phyloP scores from a whole-genome alignment of 2,113 vertebrate species.

The Pionites leucogaster region DNA sequence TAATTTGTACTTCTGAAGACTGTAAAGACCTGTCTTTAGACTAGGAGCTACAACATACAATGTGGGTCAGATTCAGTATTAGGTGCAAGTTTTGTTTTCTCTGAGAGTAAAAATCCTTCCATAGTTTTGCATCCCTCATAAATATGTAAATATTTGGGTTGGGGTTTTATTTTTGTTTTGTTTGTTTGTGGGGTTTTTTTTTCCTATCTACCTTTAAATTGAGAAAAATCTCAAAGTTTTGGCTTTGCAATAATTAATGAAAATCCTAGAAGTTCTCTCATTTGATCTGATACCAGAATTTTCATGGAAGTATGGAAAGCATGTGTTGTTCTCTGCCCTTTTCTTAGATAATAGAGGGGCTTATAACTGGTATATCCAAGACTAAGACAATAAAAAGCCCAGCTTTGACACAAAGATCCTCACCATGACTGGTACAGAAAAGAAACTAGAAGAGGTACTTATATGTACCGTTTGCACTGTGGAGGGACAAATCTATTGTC shows the following conservation, averaged over 20 bases:
- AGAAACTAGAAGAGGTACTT: neutral
- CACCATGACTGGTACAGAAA: neutral
- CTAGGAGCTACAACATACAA: neutral
- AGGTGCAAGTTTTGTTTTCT: neutral
- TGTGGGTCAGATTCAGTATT: neutral
- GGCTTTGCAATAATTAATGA: neutral
- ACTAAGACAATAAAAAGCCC: neutral
- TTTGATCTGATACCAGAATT: neutral
- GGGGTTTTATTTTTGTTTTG: accelerated
- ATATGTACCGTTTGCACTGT: neutral
- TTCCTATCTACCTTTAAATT: neutral
- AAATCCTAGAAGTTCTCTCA: neutral
- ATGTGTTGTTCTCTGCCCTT: neutral
- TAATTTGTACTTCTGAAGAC: neutral
- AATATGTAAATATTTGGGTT: neutral
- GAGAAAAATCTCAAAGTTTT: neutral
- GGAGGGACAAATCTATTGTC: neutral
- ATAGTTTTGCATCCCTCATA: neutral
- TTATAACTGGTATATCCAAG: neutral
- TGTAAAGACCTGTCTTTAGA: neutral
- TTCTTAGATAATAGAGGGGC: neutral
- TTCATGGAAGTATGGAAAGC: neutral
- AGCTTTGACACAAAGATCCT: neutral
- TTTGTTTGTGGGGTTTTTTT: neutral
- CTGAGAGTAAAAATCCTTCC: neutral